A percentile compares a stretch with the other conserved stretches of the same genome.
Conservation (phyloP, 2,888 invertebrate genomes). For the Leistus spinibarbis region DNA sequence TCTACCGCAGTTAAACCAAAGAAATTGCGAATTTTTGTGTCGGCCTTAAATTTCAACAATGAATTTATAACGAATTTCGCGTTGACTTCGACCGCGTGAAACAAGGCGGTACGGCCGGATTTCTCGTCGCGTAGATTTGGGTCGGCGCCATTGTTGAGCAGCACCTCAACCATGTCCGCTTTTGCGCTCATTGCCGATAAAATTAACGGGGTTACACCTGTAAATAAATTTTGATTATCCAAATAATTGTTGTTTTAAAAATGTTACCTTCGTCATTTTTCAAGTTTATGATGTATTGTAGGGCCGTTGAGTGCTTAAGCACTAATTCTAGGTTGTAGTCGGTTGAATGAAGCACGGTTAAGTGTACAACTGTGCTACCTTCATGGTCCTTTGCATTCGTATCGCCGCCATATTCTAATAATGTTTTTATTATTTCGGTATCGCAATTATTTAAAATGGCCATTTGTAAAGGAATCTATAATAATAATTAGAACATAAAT, state of each 20-base stretch:
- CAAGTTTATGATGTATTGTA: conserved; percentile 42
- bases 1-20: conserved; percentile 57
- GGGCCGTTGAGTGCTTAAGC: conserved; percentile 36
- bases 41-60: conserved; percentile 57
- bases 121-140: conserved; percentile 56
- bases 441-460: conserved; percentile 52
- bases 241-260: not conserved
- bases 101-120: conserved; percentile 61
- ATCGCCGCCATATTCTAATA: conserved; percentile 57
- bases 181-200: conserved; percentile 55
- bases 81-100: conserved; percentile 57
- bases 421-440: conserved; percentile 48
- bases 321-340: conserved; percentile 32
- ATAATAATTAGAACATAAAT: conserved; percentile 12
- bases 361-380: conserved; percentile 57
- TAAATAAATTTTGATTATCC: conserved; percentile 7
- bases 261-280: conserved; percentile 50
- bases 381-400: conserved; percentile 53
- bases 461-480: conserved; percentile 60
- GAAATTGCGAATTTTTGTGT: conserved; percentile 58
- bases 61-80: conserved; percentile 40
- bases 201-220: conserved; percentile 62
- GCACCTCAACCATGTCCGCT: conserved; percentile 52
- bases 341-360: conserved; percentile 55
- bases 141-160: conserved; percentile 52